phyloP scores from a whole-genome alignment of 2,888 invertebrate species.

The Mesorhabditis belari region DNA sequence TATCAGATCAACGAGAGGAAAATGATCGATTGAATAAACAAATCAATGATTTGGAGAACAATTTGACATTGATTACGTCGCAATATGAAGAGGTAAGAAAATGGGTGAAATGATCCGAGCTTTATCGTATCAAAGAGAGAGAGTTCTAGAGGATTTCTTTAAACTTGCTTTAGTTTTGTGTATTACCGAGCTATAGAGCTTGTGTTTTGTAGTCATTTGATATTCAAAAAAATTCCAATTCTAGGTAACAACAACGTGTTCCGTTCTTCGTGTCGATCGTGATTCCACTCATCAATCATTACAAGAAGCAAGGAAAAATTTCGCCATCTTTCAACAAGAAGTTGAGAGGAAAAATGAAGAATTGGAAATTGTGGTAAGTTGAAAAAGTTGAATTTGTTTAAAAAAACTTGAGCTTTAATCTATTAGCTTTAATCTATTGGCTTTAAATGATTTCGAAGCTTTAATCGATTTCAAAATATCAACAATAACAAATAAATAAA shows the following conservation, averaged over 20 bases:
- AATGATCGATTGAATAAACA: neutral
- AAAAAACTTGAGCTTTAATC: neutral
- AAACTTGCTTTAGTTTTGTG: neutral
- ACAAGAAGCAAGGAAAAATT: conserved; percentile 31
- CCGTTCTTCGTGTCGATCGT: conserved; percentile 11
- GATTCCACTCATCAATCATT: conserved; percentile 24
- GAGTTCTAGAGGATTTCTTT: neutral
- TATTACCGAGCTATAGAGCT: neutral
- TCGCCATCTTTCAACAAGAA: conserved; percentile 33
- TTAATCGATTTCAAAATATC: neutral
- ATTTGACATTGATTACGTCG: neutral
- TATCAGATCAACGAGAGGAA: neutral
- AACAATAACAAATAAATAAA: neutral
- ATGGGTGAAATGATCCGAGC: neutral
- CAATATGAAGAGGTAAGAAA: neutral
- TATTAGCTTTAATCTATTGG: no score
- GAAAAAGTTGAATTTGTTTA: neutral
- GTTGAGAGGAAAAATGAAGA: conserved; percentile 24
- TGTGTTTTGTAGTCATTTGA: neutral
- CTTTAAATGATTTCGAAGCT: no score
- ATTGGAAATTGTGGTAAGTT: neutral
- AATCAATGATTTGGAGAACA: neutral
- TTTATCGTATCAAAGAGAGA: no score
- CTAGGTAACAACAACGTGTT: neutral
- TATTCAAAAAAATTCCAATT: neutral